Evolutionary conservation across 2,888 invertebrate genomes (phyloP), one percentile per base, ranked within the genome.

Genomic region (Ecliptopera silaceata): DNA sequence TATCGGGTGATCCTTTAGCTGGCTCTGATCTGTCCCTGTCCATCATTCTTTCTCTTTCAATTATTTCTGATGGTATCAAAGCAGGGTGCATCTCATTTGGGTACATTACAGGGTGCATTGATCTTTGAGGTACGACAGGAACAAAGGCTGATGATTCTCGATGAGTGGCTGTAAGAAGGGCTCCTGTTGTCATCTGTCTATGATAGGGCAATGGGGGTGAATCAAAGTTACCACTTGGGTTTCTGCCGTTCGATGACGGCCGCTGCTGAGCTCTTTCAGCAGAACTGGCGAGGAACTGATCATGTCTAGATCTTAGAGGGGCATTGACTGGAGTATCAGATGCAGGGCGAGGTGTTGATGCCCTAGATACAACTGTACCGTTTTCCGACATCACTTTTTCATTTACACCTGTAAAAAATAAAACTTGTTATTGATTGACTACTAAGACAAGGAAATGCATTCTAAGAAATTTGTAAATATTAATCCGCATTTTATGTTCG

Each of bases 141-240:
- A 97, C 96, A 82, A 97, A 97, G 1, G 97, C 97, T 11, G 96
- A 97, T 6, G 95, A 93, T 84, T 96, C 96, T 39, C 96, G 92
- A 78, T 95, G 96, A 47, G 94, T 92, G 79, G 85, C 74, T 34
- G 84, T 79, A 12, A 91, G 75, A 12, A 92, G 74, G 34, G 91
- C 82, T 34, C 92, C 88, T 65, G 92, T 88, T 26, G 92, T 86
- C 71, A 93, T 84, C 74, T 94, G 94, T 66, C 95, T 93, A 66
- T 94, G 95, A 73, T 95, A 95, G 32, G 94, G 93, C 64, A 94
- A 66, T 12, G 92, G 91, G 62, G 94, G 93, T 8, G 94, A 93
- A 56, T 95, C 95, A 65, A 93, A 95, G 65, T 88, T 93, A 49
- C 91, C 90, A 52, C 83, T 87, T 31, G 90, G 84, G 61, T 87